Conservation (phyloP, 2,113 vertebrate species). For the Toxotes chatareus region DNA sequence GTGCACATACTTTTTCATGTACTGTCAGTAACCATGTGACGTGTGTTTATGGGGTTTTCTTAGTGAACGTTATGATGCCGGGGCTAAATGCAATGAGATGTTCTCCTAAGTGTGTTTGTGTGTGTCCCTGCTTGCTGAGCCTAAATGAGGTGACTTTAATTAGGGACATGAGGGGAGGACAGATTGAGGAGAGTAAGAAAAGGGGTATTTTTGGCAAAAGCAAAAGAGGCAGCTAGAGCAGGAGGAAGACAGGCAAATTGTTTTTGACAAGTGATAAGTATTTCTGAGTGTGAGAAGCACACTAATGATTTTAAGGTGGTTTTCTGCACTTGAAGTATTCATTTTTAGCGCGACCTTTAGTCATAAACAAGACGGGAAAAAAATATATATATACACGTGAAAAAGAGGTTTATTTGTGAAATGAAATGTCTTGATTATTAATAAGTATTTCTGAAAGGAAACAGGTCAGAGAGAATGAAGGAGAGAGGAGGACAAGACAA, state of each 20-base stretch:
- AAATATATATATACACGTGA: background rate
- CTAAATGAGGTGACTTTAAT: slow-evolving; percentile 30
- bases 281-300: slow-evolving; percentile 9
- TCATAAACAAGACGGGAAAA: slow-evolving; percentile 5
- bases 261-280: slow-evolving; percentile 31
- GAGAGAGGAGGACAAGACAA: slow-evolving; percentile 7
- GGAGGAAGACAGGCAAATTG: background rate
- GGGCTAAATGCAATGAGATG: background rate
- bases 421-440: slow-evolving; percentile 6
- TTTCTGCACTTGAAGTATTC: background rate
- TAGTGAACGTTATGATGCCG: background rate
- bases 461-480: background rate
- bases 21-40: slow-evolving; percentile 10
- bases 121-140: background rate
- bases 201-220: too few relatives aligned
- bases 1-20: background rate
- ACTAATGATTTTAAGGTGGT: background rate
- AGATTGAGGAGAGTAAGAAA: background rate
- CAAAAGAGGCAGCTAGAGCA: slow-evolving; percentile 20
- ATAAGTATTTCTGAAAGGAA: slow-evolving; percentile 8
- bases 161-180: slow-evolving; percentile 1
- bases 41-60: slow-evolving; percentile 10
- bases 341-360: background rate
- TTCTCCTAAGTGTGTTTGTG: too few relatives aligned
- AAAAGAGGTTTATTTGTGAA: slow-evolving; percentile 3